Evolutionary conservation across 2,888 invertebrate genomes (phyloP), one percentile per base, ranked within the genome.

Genomic region (Trachelus iudaicus): DNA sequence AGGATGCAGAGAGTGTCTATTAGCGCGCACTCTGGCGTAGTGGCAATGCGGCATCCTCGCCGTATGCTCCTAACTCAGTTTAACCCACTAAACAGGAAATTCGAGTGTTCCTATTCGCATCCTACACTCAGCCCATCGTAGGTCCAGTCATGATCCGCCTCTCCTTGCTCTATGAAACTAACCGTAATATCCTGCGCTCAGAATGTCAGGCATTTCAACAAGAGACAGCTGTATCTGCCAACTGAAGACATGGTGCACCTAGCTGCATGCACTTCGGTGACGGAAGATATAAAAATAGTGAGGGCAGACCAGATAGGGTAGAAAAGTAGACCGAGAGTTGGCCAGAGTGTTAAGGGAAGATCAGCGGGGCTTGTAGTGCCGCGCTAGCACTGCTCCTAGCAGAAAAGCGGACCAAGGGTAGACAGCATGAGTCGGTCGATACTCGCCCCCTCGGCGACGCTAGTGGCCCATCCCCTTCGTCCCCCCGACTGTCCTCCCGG

Each of bases 371-470:
- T 6, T 15, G 31, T 71, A 33, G 9, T 2, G 71, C 31, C 31
- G 71, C 71, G 71, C 31, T 71, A 33, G 71, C 15, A 71, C 71
- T 69, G 31, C 15, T 69, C 71, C 31, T 33, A 34, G 71, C 15
- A 71, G 71, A 71, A 71, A 31, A 71, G 31, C 71, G 71, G 71
- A 33, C 71, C 31, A 34, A 33, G 71, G 71, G 73, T 71, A 73
- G 78, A 33, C 34, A 75, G 73, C 34, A 69, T 56, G 31, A 13
- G 77, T 78, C 75, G 82, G 80, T 82, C 82, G 82, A 82, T 82
- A 82, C 77, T 75, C 73, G 79, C 76, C 79, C 79, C 69, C 73
- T 78, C 71, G 79, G 76, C 79, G 77, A 76, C 78, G 77, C 75
- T 56, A 80, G 71, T 80, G 12, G 71, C 71, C 75, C 76, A 33